phyloP scores from a whole-genome alignment of 2,888 invertebrate genomes.

The Hypselothyrea guttata region DNA sequence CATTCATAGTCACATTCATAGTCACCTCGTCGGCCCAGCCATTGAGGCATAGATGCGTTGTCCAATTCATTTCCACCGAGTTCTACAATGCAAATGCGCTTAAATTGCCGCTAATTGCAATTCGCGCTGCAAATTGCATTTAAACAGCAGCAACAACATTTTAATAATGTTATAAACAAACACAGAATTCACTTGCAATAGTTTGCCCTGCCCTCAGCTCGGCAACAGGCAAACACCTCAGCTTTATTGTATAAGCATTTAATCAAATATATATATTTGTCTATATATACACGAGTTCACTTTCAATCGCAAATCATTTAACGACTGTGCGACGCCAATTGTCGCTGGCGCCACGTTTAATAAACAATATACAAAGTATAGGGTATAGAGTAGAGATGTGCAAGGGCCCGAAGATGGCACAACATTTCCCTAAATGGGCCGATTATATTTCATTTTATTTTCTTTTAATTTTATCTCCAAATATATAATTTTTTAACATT shows the following conservation, averaged over 20 bases:
- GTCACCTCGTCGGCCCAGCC: no score
- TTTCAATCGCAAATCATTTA: constrained; percentile 33
- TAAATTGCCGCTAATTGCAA: constrained; percentile 71
- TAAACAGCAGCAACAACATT: constrained; percentile 46
- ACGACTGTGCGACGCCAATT: constrained; percentile 46
- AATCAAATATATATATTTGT: neutral
- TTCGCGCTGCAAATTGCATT: constrained; percentile 40
- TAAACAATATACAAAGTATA: constrained; percentile 28
- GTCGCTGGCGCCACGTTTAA: constrained; percentile 48
- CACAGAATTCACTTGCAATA: no score
- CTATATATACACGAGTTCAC: constrained; percentile 8
- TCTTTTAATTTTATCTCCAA: no score
- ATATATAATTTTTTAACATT: no score
- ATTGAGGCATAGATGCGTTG: neutral
- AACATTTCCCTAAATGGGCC: no score
- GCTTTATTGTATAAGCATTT: no score
- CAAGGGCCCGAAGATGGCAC: no score
- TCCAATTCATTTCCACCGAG: constrained; percentile 35
- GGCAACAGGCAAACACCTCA: neutral
- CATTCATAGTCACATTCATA: no score
- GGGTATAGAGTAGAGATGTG: no score
- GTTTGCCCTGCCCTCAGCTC: constrained; percentile 27
- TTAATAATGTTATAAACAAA: constrained; percentile 21
- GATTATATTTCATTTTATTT: no score
- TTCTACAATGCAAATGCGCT: constrained; percentile 51